phyloP scores from a whole-genome alignment of 2,888 invertebrate genomes.

The Tridacna gigas region DNA sequence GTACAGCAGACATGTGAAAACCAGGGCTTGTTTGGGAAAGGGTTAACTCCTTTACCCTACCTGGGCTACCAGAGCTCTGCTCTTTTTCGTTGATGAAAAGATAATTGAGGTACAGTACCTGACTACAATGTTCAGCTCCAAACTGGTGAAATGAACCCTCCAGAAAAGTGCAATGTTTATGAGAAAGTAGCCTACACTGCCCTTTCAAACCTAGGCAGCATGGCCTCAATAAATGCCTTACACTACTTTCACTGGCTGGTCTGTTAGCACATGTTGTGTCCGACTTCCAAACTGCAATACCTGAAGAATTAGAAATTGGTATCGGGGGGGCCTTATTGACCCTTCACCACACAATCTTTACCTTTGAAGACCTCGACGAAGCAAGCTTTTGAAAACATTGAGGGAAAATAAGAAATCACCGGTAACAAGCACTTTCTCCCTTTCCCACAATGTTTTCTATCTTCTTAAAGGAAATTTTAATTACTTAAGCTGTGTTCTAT shows the following conservation, averaged over 20 bases:
- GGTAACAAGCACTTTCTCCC: too few relatives aligned
- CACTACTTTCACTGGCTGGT: slow-evolving; percentile 62
- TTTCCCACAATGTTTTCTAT: too few relatives aligned
- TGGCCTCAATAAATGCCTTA: slow-evolving; percentile 74
- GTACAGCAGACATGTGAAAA: too few relatives aligned
- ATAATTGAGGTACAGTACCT: slow-evolving; percentile 70
- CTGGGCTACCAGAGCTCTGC: too few relatives aligned
- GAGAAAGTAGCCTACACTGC: slow-evolving; percentile 70
- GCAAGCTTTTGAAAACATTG: too few relatives aligned
- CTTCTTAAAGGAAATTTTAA: too few relatives aligned
- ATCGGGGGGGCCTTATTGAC: neutral
- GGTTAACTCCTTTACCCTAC: neutral
- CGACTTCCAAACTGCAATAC: slow-evolving; percentile 69
- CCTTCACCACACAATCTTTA: neutral
- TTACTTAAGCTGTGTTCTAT: too few relatives aligned
- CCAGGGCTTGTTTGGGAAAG: neutral
- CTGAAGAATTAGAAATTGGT: slow-evolving; percentile 35
- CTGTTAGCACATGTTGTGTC: slow-evolving; percentile 66
- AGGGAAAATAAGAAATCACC: too few relatives aligned
- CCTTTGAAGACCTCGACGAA: too few relatives aligned
- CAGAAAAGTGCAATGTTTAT: slow-evolving; percentile 75
- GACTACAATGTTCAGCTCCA: slow-evolving; percentile 75
- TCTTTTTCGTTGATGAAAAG: too few relatives aligned
- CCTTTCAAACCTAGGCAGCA: slow-evolving; percentile 75
- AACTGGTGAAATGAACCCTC: slow-evolving; percentile 67